phyloP scores from a whole-genome alignment of 2,888 invertebrate genomes.

The Hypsopygia costalis region DNA sequence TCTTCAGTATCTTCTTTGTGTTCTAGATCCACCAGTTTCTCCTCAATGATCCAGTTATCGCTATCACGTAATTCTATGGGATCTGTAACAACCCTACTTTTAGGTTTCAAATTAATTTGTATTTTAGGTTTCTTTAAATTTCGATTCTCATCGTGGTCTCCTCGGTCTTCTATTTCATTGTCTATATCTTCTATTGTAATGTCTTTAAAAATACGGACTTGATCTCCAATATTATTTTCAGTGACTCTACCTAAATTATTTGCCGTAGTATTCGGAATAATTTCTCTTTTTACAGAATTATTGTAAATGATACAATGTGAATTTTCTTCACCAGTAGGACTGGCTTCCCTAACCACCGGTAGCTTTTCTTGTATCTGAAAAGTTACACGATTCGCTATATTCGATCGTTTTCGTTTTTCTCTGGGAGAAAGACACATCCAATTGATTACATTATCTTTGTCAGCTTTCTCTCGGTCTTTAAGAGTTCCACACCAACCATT shows the following conservation, averaged over 20 bases:
- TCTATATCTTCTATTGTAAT: conserved; percentile 5
- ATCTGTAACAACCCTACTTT: conserved; percentile 24
- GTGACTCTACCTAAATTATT: neutral
- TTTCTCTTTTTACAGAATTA: neutral
- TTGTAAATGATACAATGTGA: neutral
- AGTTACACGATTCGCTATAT: conserved; percentile 12
- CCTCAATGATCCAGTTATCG: conserved; percentile 37
- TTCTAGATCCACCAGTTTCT: conserved; percentile 12
- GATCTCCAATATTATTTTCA: neutral
- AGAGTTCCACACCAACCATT: conserved; percentile 39
- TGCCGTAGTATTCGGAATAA: too few species aligned
- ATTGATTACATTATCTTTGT: conserved; percentile 30
- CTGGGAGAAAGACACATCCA: conserved; percentile 56
- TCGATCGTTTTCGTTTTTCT: conserved; percentile 37
- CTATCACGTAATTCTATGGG: conserved; percentile 33
- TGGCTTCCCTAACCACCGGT: conserved; percentile 13
- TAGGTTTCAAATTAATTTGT: conserved; percentile 13
- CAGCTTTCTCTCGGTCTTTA: conserved; percentile 23
- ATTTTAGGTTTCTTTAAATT: conserved; percentile 23
- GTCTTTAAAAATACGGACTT: neutral
- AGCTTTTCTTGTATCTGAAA: conserved; percentile 8
- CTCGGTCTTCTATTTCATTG: conserved; percentile 19
- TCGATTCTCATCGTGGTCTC: conserved; percentile 16
- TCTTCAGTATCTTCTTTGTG: conserved; percentile 14
- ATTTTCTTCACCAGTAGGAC: conserved; percentile 6